A percentile compares a stretch with the other conserved stretches of the same genome.
These are phyloP conservation scores for Protomyctophum bolini DNA, from an alignment of 2,113 vertebrate species.

Conservation along the genomic window DNA sequence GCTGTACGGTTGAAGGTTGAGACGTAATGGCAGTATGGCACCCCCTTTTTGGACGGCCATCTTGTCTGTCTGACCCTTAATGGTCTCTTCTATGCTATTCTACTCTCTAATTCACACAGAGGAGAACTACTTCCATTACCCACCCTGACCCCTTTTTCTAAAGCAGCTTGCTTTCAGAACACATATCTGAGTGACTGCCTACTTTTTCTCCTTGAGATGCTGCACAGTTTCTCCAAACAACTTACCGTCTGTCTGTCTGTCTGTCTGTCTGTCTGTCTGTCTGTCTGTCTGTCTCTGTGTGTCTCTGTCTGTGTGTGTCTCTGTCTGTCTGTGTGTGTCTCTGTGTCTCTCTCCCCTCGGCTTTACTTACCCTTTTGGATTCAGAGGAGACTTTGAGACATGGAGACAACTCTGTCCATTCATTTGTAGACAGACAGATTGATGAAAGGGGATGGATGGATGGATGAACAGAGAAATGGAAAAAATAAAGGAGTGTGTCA, in stretches of 20 bases:
- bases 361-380: no score
- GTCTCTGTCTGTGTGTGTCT: constrained; percentile 13
- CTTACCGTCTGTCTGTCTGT: no score
- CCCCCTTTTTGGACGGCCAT: constrained; percentile 56
- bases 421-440: constrained; percentile 34
- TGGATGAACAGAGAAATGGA: constrained; percentile 6
- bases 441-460: constrained; percentile 46
- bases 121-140: constrained; percentile 44
- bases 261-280: no score
- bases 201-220: constrained; percentile 32
- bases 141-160: constrained; percentile 19
- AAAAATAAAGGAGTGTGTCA: constrained; percentile 20
- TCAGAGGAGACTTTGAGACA: background rate
- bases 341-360: constrained; percentile 9
- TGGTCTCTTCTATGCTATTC: background rate
- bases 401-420: constrained; percentile 15
- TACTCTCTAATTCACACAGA: constrained; percentile 8
- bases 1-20: constrained; percentile 47
- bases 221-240: no score
- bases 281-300: background rate
- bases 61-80: constrained; percentile 55
- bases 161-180: constrained; percentile 58
- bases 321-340: constrained; percentile 15
- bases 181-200: background rate
- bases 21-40: constrained; percentile 57